Evolutionary conservation across 64 coral and sea anemone genomes (phyloP).

Genomic region (Platygyra sinensis): DNA sequence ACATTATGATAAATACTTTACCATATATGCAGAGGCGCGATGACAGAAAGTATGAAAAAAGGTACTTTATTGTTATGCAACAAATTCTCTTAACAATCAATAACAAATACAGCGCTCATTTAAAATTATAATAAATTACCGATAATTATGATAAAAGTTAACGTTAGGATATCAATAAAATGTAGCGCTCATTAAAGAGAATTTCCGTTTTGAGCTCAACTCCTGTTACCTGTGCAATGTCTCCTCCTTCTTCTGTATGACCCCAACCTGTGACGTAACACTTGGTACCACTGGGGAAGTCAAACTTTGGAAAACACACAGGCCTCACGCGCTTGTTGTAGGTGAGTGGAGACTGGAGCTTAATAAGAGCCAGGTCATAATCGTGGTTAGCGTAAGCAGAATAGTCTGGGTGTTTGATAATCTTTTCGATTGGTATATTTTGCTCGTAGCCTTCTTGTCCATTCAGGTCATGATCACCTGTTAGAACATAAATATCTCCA

Average conservation of each 20-base stretch:
- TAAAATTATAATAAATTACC: too few species aligned
- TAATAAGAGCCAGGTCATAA: slow-evolving; percentile 82
- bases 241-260: slow-evolving; percentile 36
- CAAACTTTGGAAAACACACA: slow-evolving; percentile 64
- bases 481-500: background rate
- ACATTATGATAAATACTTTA: too few species aligned
- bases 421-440: slow-evolving; percentile 48
- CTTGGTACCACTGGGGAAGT: slow-evolving; percentile 29
- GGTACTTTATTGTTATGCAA: too few species aligned
- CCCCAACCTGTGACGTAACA: slow-evolving; percentile 83
- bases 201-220: too few species aligned
- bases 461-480: slow-evolving; percentile 78
- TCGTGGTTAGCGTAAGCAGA: slow-evolving; percentile 50
- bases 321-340: slow-evolving; percentile 70
- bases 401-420: slow-evolving; percentile 70
- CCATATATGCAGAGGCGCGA: too few species aligned
- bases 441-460: slow-evolving; percentile 64
- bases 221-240: slow-evolving; percentile 30
- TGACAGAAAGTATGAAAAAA: too few species aligned
- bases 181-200: too few species aligned
- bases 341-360: slow-evolving; percentile 61
- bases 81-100: too few species aligned
- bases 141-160: background rate
- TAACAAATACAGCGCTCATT: too few species aligned
- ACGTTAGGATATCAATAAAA: background rate